Base-by-base conservation (phyloP, 2,113 vertebrate species). In the Fregata magnificens region DNA sequence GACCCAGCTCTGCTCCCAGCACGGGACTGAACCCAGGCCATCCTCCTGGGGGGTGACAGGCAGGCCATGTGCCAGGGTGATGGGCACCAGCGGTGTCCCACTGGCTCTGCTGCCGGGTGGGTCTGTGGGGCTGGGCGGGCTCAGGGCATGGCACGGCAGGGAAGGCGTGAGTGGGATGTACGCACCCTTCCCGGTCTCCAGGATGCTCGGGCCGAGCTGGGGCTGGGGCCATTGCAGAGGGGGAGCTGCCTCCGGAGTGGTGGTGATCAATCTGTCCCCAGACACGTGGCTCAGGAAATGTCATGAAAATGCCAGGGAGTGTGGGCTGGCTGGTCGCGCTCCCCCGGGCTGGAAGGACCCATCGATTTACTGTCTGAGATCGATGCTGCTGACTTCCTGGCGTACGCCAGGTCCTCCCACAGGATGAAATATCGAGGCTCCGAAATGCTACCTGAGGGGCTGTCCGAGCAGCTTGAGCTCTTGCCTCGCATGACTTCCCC, bases 221-320 rank as follows among this genome's bases (percentile, higher is more conserved):
- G 40, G 40, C 18, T 76, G 40, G 26, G 44, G 55, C 47, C 16
- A 11, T 11, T 71, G 67, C 45, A 28, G 77, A 44, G 77, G 21
- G 63, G 70, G 16, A 74, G 42, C 40, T 88, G 92, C 74, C 58
- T 78, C 44, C 3, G 3, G 40, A 72, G 45, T 2, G 0, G 1
- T 34, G 73, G 32, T 3, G 16, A 95, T 93, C 91, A 67, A 72
- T 82, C 59, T n/a, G 45, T 93, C 74, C 83, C 56, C 77, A 92
- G 81, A 71, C 58, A 32, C 5, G 1, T 0, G 0, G 45, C 74
- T 91, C 0, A 0, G 66, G 40, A 97, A 97, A 97, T 97, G 96
- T 97, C 97, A 96, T 0, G 6, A 73, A 96, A 97, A 96, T 97
- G 92, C 91, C 96, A 94, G 71, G 73, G 66, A 92, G 53, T 1